phyloP scores from a whole-genome alignment of 2,113 vertebrate genomes.

The Mastomys coucha region DNA sequence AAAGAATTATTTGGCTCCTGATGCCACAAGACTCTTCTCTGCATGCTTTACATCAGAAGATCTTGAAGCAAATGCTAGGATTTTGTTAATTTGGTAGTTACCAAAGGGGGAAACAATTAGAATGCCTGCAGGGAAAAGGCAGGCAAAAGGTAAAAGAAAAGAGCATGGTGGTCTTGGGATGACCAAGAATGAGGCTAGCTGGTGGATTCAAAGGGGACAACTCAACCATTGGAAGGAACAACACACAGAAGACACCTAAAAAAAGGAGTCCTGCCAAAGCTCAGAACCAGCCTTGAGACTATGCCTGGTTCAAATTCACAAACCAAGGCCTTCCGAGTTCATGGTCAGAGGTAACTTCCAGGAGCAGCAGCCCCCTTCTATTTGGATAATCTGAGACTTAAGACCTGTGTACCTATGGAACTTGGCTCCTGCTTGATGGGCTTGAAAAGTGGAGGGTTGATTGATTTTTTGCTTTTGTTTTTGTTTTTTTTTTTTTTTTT shows the following conservation, averaged over 20 bases:
- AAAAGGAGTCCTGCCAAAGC: background rate
- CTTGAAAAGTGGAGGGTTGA: background rate
- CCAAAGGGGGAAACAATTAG: background rate
- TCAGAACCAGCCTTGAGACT: background rate
- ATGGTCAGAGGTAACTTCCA: background rate
- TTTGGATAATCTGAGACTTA: background rate
- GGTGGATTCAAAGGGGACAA: background rate
- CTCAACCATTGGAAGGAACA: background rate
- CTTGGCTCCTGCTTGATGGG: rapidly evolving
- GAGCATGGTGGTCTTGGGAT: background rate
- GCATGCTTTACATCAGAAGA: background rate
- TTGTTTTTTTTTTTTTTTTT: no score
- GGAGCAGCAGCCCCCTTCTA: background rate
- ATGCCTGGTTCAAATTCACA: background rate
- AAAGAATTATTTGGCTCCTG: background rate
- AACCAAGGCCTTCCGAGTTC: background rate
- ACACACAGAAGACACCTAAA: background rate
- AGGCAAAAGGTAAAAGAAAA: background rate
- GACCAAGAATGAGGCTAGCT: background rate
- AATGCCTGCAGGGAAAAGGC: background rate
- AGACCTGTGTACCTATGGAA: background rate
- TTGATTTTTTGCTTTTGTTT: no score
- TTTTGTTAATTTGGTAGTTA: background rate
- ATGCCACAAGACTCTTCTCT: background rate
- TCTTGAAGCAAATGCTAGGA: background rate